Base-by-base conservation (phyloP, 2,797 vertebrate genomes). In the Enteromius argenteus region DNA sequence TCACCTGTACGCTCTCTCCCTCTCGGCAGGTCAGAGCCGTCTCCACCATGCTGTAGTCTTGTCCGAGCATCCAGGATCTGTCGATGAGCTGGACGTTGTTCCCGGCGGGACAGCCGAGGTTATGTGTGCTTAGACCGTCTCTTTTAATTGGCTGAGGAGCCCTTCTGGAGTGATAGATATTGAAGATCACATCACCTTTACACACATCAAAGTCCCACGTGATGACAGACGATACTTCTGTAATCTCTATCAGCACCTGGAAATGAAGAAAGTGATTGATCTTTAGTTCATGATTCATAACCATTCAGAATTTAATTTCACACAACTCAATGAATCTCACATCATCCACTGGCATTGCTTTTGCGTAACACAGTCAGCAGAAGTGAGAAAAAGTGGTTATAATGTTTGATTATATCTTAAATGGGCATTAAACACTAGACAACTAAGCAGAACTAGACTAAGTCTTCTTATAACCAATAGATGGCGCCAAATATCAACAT, bases 171-270 rank as follows among this genome's bases (percentile, higher is more conserved):
- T 99, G 98, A 86, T 96, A 99, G 88, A 99, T 97, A 88, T 96
- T 97, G 89, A 98, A 99, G 53, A 96, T 93, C 3, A 98, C 93
- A 84, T 99, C 97, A 0, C 98, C 98, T 93, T 98, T 99, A 87
- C 95, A 97, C 85, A 99, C 96, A 0, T 99, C 98, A 78, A 99
- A 99, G 91, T 99, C 98, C 98, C 98, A 99, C 0, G 97, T 99
- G 92, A 99, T 98, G 87, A 99, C 98, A 0, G 97, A 97, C 0
- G 98, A 96, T 4, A 96, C 94, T 0, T 99, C 97, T 44, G 95
- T 93, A 49, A 99, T 98, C 92, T 98, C 96, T 30, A 99, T 93
- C 86, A 97, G 92, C 87, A 98, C 94, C 98, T 96, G 90, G 8
- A 79, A 67, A 30, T 71, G 17, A 81, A 86, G 32, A 39, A 21